These are phyloP conservation scores for Netelia virgata DNA, from an alignment of 2,888 invertebrate species.

Conservation along the genomic window DNA sequence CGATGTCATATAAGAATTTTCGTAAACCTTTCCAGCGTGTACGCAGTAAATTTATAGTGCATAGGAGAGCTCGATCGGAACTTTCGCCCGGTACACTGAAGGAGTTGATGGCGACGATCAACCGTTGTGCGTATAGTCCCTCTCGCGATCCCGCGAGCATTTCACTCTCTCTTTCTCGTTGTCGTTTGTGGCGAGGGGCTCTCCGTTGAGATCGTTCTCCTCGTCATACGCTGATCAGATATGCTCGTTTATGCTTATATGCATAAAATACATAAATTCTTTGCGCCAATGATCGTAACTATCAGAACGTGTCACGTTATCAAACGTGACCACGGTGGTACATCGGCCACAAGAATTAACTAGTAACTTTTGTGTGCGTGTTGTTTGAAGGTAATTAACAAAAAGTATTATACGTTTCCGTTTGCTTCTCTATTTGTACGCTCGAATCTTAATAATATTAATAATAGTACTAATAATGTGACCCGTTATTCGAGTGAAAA, in stretches of 20 bases:
- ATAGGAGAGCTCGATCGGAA: slow-evolving; percentile 43
- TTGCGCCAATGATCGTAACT: not conserved
- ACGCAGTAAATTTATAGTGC: not conserved
- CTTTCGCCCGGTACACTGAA: slow-evolving; percentile 64
- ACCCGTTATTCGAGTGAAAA: not conserved
- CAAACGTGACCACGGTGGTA: not conserved
- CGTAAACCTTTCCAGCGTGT: slow-evolving; percentile 12
- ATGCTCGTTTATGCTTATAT: not conserved
- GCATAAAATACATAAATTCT: not conserved
- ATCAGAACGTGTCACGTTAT: not conserved
- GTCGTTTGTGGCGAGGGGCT: slow-evolving; percentile 1
- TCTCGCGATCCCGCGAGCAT: slow-evolving; percentile 54
- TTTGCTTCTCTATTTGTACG: not conserved
- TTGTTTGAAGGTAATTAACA: too few relatives aligned
- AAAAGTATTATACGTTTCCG: not conserved
- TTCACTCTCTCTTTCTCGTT: slow-evolving; percentile 68
- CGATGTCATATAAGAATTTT: slow-evolving; percentile 19
- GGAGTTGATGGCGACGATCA: slow-evolving; percentile 52
- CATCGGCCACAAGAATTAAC: not conserved
- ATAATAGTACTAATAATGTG: not conserved
- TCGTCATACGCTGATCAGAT: not conserved
- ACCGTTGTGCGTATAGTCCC: slow-evolving; percentile 32
- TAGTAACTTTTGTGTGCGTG: too few relatives aligned
- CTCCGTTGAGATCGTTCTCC: slow-evolving; percentile 37
- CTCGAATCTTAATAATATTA: not conserved